Conservation (phyloP, 2,888 invertebrate species). For the Lasioglossum lativentre region DNA sequence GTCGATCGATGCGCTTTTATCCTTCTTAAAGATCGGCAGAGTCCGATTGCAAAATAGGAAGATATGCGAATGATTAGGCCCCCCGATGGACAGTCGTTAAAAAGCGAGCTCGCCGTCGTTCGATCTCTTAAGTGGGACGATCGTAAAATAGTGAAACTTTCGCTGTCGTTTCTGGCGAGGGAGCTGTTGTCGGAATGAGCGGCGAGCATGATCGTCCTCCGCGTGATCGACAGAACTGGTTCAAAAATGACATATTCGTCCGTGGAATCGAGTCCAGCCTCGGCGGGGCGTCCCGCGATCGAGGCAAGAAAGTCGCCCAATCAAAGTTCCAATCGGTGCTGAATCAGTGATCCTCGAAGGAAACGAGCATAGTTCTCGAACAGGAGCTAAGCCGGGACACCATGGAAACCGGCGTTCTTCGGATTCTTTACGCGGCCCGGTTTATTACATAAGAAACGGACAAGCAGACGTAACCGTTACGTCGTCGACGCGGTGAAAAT, state of each 20-base stretch:
- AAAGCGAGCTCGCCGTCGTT: neutral
- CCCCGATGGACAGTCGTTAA: neutral
- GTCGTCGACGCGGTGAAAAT: slow-evolving; percentile 56
- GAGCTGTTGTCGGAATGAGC: neutral
- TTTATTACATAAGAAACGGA: slow-evolving; percentile 64
- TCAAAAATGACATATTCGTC: slow-evolving; percentile 36
- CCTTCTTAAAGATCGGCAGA: neutral
- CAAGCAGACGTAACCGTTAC: slow-evolving; percentile 57
- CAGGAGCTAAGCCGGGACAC: slow-evolving; percentile 45
- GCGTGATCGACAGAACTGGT: neutral
- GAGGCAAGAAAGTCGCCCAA: slow-evolving; percentile 54
- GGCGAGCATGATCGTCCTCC: neutral
- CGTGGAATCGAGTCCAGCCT: slow-evolving; percentile 41
- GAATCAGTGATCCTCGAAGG: slow-evolving; percentile 56
- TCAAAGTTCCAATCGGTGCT: slow-evolving; percentile 64
- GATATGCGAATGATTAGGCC: neutral
- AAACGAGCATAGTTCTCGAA: slow-evolving; percentile 41
- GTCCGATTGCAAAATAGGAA: neutral
- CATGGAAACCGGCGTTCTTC: slow-evolving; percentile 62
- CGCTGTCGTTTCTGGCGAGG: neutral
- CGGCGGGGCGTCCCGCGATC: slow-evolving; percentile 28
- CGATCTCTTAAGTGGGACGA: neutral
- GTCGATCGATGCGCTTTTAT: neutral
- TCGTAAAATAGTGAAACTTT: neutral
- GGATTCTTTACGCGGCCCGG: slow-evolving; percentile 63